These are phyloP conservation scores for Encarsia formosa DNA, from an alignment of 2,888 invertebrate genomes.

Conservation along the genomic window DNA sequence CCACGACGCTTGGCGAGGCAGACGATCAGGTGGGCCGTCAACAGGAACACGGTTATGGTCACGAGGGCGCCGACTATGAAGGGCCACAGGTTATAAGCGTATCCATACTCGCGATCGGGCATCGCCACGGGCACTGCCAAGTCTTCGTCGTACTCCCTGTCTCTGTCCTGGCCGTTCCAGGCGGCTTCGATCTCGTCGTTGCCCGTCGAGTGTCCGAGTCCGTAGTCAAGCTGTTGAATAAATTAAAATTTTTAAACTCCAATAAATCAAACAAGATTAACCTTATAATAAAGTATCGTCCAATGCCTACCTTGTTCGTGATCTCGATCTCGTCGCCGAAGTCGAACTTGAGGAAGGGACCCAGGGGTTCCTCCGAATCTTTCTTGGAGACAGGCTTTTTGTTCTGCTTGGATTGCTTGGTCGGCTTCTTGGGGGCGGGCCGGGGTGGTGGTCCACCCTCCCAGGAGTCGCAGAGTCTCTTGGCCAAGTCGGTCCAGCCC, in stretches of 20 bases:
- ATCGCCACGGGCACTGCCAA: slow-evolving; percentile 12
- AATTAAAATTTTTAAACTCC: too few species aligned
- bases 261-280: too few species aligned
- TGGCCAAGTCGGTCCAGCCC: slow-evolving; percentile 48
- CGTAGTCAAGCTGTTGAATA: slow-evolving; percentile 37
- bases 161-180: slow-evolving; percentile 38
- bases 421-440: slow-evolving; percentile 20
- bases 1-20: slow-evolving; percentile 40
- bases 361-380: slow-evolving; percentile 1
- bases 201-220: slow-evolving; percentile 24
- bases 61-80: slow-evolving; percentile 36
- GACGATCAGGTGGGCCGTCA: slow-evolving; percentile 37
- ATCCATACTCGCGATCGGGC: slow-evolving; percentile 36
- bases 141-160: slow-evolving; percentile 38
- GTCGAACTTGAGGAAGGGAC: slow-evolving; percentile 24
- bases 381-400: not conserved
- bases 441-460: slow-evolving; percentile 41
- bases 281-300: too few species aligned
- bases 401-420: slow-evolving; percentile 9
- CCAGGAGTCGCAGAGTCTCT: slow-evolving; percentile 40
- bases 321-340: slow-evolving; percentile 10
- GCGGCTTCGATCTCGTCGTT: slow-evolving; percentile 35
- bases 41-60: slow-evolving; percentile 35
- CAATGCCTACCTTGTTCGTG: too few species aligned
- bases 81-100: slow-evolving; percentile 39